Evolutionary conservation across 2,113 vertebrate genomes (phyloP).

Genomic region (Vulpes vulpes): DNA sequence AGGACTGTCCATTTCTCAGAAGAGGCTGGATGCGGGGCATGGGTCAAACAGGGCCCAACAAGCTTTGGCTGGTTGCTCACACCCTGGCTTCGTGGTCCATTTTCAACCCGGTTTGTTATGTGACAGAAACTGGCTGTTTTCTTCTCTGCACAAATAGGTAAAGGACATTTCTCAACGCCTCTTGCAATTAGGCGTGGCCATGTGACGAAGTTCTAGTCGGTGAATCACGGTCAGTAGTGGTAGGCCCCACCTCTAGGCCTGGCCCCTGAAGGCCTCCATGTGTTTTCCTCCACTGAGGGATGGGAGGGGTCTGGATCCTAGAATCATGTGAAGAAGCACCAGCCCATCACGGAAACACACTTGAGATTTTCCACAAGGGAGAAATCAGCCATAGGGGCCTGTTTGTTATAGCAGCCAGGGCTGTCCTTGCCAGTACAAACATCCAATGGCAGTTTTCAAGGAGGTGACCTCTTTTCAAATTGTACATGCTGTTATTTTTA

Average conservation of each 20-base stretch:
- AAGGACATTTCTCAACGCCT: not conserved
- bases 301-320: not conserved
- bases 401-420: not conserved
- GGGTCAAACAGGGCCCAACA: not conserved
- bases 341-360: not conserved
- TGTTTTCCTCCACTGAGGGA: not conserved
- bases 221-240: not conserved
- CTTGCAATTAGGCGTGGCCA: not conserved
- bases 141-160: not conserved
- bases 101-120: slow-evolving; percentile 28
- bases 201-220: not conserved
- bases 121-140: not conserved
- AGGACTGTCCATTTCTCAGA: not conserved
- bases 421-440: not conserved
- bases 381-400: not conserved
- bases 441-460: not conserved
- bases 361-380: not conserved
- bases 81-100: not conserved
- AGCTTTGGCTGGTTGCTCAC: not conserved
- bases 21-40: not conserved
- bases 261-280: not conserved
- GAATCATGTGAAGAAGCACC: not conserved
- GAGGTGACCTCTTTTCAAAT: not conserved
- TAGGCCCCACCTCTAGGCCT: not conserved
- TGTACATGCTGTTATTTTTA: not conserved